Evolutionary conservation across 53 echinoderm and acorn worm genomes (phyloP).

Genomic region (Paracentrotus lividus): DNA sequence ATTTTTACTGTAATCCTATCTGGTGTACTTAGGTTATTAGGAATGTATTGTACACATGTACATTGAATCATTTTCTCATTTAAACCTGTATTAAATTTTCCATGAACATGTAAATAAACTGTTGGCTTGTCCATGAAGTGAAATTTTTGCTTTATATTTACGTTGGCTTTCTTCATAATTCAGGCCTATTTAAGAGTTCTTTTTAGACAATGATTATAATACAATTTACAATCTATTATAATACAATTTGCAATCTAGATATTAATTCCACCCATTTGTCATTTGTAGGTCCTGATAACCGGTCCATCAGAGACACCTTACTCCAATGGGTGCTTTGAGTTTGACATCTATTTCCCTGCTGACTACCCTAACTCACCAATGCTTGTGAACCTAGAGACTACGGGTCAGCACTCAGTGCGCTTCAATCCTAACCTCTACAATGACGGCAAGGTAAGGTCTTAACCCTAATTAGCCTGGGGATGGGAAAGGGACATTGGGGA

Average conservation of each 20-base stretch:
- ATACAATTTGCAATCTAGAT: background rate
- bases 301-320: slow-evolving; percentile 95
- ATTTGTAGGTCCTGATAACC: slow-evolving; percentile 87
- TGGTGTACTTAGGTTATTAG: too few relatives aligned
- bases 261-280: background rate
- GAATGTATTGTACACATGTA: too few relatives aligned
- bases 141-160: background rate
- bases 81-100: background rate
- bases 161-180: too few relatives aligned
- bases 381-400: slow-evolving; percentile 98
- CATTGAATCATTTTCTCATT: too few relatives aligned
- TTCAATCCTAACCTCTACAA: slow-evolving; percentile 99
- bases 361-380: slow-evolving; percentile 98
- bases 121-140: background rate
- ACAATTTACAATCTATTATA: too few relatives aligned
- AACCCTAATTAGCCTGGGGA: too few relatives aligned
- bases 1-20: too few relatives aligned
- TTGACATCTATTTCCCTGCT: slow-evolving; percentile 98
- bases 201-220: too few relatives aligned
- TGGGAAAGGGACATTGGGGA: too few relatives aligned
- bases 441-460: slow-evolving; percentile 93
- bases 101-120: background rate
- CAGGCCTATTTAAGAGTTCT: too few relatives aligned
- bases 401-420: slow-evolving; percentile 97
- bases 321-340: slow-evolving; percentile 97